Evolutionary conservation across 2,113 vertebrate species (phyloP).

Genomic region (Megatriorchis doriae): DNA sequence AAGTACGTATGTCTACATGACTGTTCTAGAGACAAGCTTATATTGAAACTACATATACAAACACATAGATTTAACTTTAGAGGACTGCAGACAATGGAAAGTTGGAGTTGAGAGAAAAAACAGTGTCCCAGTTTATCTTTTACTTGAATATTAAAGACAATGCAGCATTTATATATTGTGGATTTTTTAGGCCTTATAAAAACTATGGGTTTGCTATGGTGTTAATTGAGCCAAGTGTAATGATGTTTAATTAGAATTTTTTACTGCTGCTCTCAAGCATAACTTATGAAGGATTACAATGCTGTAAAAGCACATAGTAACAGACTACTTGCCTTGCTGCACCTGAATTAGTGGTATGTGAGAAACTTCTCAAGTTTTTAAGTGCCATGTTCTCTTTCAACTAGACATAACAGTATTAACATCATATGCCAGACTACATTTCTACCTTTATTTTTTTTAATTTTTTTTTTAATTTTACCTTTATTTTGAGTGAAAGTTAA

Average conservation of each 20-base stretch:
- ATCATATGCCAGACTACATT: not conserved
- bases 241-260: not conserved
- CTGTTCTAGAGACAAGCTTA: not conserved
- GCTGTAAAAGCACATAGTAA: not conserved
- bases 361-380: not conserved
- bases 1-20: not conserved
- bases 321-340: not conserved
- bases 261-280: not conserved
- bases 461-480: not conserved
- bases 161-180: not conserved
- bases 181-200: not conserved
- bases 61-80: not conserved
- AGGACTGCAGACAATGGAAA: not conserved
- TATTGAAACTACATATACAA: not conserved
- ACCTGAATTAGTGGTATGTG: not conserved
- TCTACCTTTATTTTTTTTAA: not conserved
- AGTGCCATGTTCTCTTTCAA: not conserved
- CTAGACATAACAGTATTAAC: not conserved
- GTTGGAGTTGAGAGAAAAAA: not conserved
- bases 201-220: not conserved
- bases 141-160: not conserved
- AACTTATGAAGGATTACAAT: not conserved
- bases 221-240: not conserved
- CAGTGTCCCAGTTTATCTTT: not conserved
- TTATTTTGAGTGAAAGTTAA: not conserved